Conservation (phyloP, 2,888 invertebrate genomes). For the Scrobipalpa atriplicella region DNA sequence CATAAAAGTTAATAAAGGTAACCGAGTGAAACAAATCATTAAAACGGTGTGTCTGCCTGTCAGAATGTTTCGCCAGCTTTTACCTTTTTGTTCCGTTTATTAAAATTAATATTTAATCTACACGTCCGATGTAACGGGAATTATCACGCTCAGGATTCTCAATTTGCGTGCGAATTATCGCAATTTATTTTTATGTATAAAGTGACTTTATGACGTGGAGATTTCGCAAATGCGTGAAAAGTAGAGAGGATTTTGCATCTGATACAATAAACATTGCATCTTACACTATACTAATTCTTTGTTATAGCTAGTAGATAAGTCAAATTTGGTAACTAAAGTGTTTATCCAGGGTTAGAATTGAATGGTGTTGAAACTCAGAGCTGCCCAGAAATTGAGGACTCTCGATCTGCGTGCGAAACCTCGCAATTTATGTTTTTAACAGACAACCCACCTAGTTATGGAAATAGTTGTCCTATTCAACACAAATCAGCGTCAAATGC, state of each 20-base stretch:
- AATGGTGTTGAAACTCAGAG: no score
- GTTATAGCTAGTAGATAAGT: no score
- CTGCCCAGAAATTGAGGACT: constrained; percentile 4
- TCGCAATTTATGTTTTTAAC: constrained; percentile 22
- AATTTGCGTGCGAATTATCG: constrained; percentile 3
- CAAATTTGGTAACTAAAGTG: no score
- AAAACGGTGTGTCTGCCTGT: constrained; percentile 48
- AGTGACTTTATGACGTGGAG: no score
- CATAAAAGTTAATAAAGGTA: constrained; percentile 53
- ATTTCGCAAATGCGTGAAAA: no score
- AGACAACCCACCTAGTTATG: constrained; percentile 46
- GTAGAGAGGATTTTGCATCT: no score
- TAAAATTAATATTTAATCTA: constrained; percentile 73
- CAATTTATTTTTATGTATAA: constrained; percentile 12
- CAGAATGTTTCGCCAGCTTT: constrained; percentile 59
- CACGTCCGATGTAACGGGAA: constrained; percentile 44
- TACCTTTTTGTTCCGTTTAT: constrained; percentile 59
- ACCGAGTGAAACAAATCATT: constrained; percentile 61
- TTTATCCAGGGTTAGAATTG: no score
- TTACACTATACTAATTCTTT: no score
- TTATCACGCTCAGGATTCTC: constrained; percentile 30
- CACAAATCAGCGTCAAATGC: constrained; percentile 51
- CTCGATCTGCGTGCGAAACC: constrained; percentile 8
- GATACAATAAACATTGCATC: no score
- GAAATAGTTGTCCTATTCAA: constrained; percentile 45